A percentile compares a stretch with the other conserved stretches of the same genome.
Evolutionary conservation across 1,140 invertebrate genomes (phyloP).

Genomic region (Calosoma granatense): DNA sequence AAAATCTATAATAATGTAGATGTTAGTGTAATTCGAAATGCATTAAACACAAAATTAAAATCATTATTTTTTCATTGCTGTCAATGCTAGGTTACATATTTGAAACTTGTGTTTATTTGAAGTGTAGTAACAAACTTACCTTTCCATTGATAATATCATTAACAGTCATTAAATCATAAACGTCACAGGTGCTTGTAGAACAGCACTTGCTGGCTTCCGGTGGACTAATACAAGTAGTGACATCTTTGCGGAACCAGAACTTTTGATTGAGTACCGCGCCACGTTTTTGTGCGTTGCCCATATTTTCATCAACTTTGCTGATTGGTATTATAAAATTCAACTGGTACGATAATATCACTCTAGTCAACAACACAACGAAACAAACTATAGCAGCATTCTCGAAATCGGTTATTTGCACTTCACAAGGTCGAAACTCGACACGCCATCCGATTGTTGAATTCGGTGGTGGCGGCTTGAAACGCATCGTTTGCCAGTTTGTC

Average conservation of each 20-base stretch:
- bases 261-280: constrained; percentile 74
- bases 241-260: constrained; percentile 87
- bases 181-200: constrained; percentile 34
- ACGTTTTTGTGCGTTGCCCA: constrained; percentile 85
- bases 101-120: too few relatives aligned
- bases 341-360: constrained; percentile 94
- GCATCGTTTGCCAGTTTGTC: constrained; percentile 99
- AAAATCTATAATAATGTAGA: neutral
- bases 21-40: too few relatives aligned
- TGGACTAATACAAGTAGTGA: constrained; percentile 41
- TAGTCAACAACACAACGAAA: constrained; percentile 92
- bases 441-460: constrained; percentile 96
- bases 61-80: too few relatives aligned
- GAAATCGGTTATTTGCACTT: constrained; percentile 97
- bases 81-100: too few relatives aligned
- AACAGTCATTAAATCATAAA: constrained; percentile 70
- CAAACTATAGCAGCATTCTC: constrained; percentile 99
- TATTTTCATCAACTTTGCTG: constrained; percentile 98
- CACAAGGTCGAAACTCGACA: constrained; percentile 98
- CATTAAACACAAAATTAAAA: too few relatives aligned
- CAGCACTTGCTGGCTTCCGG: constrained; percentile 35
- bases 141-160: constrained; percentile 98
- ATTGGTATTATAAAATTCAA: constrained; percentile 96
- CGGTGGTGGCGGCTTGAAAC: constrained; percentile 95
- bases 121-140: constrained; percentile 38